Conservation (phyloP, 2,888 invertebrate genomes). For the Cybosia mesomella region DNA sequence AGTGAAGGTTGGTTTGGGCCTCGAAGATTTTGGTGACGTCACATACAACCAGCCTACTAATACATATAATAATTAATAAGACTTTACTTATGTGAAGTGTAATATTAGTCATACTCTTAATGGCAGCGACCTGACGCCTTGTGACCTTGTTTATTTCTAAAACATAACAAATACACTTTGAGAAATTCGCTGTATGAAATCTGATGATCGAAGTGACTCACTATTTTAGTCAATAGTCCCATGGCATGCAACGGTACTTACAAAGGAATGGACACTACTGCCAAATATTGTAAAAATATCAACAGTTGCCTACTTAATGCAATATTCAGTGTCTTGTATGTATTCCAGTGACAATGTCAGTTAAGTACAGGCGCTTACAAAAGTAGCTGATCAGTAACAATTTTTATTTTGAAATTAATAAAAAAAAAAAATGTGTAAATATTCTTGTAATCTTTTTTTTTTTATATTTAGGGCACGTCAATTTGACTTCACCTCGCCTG, state of each 20-base stretch:
- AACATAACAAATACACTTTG: not conserved
- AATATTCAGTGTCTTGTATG: not conserved
- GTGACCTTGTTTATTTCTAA: conserved; percentile 2
- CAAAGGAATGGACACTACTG: not conserved
- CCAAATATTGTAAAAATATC: not conserved
- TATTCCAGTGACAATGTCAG: not conserved
- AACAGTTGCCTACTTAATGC: not conserved
- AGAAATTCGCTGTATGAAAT: not conserved
- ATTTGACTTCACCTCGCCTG: too few relatives aligned
- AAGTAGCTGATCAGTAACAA: not conserved
- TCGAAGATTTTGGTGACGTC: not conserved
- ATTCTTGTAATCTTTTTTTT: too few relatives aligned
- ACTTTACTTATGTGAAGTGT: not conserved
- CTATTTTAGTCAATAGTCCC: not conserved
- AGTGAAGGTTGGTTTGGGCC: not conserved
- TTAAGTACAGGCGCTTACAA: not conserved
- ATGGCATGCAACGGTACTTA: not conserved
- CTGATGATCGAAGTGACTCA: not conserved
- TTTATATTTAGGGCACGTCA: too few relatives aligned
- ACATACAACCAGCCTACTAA: not conserved
- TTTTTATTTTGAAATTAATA: too few relatives aligned
- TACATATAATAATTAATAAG: not conserved
- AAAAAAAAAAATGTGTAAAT: too few relatives aligned
- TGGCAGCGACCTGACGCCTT: conserved; percentile 2
- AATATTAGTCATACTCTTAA: not conserved